A percentile compares a stretch with the other conserved stretches of the same genome.
Evolutionary conservation across 2,888 invertebrate genomes (phyloP).

Genomic region (Troilus luridus): DNA sequence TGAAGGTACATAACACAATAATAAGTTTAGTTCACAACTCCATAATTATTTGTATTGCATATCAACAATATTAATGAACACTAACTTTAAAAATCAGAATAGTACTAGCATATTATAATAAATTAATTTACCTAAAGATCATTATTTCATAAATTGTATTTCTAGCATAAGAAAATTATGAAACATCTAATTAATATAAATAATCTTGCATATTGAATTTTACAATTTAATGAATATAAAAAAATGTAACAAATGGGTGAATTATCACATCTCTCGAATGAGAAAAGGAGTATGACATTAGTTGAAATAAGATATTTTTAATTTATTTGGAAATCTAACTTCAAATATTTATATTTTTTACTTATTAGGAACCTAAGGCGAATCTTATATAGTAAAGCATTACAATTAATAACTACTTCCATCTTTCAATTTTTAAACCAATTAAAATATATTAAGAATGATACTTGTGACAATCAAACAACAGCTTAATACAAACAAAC

Average conservation of each 20-base stretch:
- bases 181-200: not conserved
- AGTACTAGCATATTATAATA: not conserved
- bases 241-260: not conserved
- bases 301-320: not conserved
- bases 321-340: not conserved
- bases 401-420: not conserved
- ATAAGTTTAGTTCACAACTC: too few relatives aligned
- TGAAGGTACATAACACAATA: too few relatives aligned
- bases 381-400: not conserved
- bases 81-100: not conserved
- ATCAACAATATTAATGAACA: too few relatives aligned
- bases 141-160: not conserved
- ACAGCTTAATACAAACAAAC: not conserved
- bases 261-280: not conserved
- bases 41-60: too few relatives aligned
- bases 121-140: not conserved
- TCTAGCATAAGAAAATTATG: not conserved
- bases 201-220: not conserved
- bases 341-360: not conserved
- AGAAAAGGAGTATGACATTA: not conserved
- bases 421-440: not conserved
- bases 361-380: not conserved
- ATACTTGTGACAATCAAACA: not conserved
- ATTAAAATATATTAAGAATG: not conserved
- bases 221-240: not conserved